These are phyloP conservation scores for Loxodonta africana DNA, from an alignment of 2,113 vertebrate genomes.

Conservation along the genomic window DNA sequence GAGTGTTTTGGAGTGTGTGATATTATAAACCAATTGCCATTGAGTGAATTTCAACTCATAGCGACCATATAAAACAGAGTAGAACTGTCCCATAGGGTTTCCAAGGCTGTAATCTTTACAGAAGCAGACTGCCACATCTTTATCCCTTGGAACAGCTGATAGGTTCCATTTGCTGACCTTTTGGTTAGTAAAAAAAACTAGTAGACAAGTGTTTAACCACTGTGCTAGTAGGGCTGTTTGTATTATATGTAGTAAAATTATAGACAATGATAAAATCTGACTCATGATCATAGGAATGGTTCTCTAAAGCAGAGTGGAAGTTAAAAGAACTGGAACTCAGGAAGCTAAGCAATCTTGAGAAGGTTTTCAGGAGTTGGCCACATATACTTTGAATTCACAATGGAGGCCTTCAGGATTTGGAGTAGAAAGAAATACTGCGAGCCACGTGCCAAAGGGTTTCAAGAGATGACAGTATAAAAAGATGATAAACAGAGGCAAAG, in stretches of 20 bases:
- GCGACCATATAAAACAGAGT: too few species aligned
- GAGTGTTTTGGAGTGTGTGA: constrained; percentile 24
- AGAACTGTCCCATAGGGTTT: too few species aligned
- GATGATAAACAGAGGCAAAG: neutral
- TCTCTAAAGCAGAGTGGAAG: neutral
- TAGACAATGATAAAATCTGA: constrained; percentile 6
- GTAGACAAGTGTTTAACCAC: too few species aligned
- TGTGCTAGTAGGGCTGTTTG: neutral
- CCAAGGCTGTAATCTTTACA: too few species aligned
- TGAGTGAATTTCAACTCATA: too few species aligned
- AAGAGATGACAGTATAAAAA: neutral
- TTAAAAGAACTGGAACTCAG: neutral
- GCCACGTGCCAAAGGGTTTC: neutral
- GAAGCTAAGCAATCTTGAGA: neutral
- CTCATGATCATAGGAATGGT: neutral
- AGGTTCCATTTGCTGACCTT: too few species aligned
- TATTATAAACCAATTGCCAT: neutral
- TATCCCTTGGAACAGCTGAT: too few species aligned
- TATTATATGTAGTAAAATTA: constrained; percentile 36
- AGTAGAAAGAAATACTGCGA: neutral
- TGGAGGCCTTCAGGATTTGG: neutral
- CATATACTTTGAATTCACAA: neutral
- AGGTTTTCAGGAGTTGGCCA: neutral
- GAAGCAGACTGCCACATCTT: too few species aligned
- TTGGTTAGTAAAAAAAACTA: too few species aligned